Base-by-base conservation (phyloP, 2,888 invertebrate species). In the Poecilus cupreus region DNA sequence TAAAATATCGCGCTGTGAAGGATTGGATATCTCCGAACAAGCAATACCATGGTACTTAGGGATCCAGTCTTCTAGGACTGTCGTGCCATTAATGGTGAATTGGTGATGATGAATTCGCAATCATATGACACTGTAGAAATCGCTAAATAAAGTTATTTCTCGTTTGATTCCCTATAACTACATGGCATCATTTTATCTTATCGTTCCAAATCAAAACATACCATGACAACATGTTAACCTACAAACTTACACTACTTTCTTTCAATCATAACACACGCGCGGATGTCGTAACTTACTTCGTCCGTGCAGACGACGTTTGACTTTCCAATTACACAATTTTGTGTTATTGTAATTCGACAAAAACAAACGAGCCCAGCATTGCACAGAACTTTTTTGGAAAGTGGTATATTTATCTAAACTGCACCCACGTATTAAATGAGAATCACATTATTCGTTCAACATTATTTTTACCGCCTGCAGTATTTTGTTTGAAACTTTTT, bases 261-360 rank as follows among this genome's bases (percentile, higher is more conserved):
- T 32, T 74, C 74, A 49, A 74, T 74, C 24, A 74, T 74, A 74
- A 74, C 24, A 74, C 74, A 74, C 24, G 49, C 18, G 46, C 51
- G 74, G 11, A 74, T 74, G 74, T 74, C 49, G 51, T 74, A 74
- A 74, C 74, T 74, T 26, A 74, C 24, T 74, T 43, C 26, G 72
- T 43, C 24, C 46, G 22, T 22, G 46, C 10, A 51, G 49, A 74
- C 74, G 51, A 49, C 49, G 32, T 46, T 74, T 74, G 46, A 74
- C 74, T 74, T 74, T 74, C 74, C 32, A 74, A 74, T 74, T 74
- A 49, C 74, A 74, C 74, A 74, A 74, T 51, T 74, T 74, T 74
- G 24, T 74, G 74, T 24, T 74, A 74, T 74, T 74, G 74, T 74
- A 74, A 74, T 46, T 74, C 24, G 46, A 49, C 49, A 51, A 74